Conservation (phyloP, 2,113 vertebrate species). For the Elephantulus edwardii region DNA sequence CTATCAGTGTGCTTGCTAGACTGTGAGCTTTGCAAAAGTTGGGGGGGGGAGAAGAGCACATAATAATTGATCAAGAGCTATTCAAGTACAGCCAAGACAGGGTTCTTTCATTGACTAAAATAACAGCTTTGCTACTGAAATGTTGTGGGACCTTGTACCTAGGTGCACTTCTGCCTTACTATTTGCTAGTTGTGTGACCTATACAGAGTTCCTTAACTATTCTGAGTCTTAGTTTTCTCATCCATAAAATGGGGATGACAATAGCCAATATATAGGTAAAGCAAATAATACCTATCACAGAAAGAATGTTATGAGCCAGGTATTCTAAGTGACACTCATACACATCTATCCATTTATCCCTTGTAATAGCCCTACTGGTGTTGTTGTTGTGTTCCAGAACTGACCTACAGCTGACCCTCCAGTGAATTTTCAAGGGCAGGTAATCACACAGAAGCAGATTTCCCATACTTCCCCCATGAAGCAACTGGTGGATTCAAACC, state of each 20-base stretch:
- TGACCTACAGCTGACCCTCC: no score
- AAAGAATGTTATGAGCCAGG: not conserved
- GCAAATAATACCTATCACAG: not conserved
- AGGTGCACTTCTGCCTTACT: not conserved
- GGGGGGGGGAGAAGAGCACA: no score
- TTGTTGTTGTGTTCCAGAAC: no score
- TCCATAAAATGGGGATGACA: not conserved
- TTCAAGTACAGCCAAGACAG: not conserved
- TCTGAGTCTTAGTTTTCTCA: not conserved
- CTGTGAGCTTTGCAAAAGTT: no score
- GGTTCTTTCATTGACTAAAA: not conserved
- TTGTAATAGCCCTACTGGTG: not conserved
- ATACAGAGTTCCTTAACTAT: not conserved
- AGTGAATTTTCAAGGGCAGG: no score
- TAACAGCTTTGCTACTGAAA: not conserved
- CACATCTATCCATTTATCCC: not conserved
- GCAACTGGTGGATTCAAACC: no score
- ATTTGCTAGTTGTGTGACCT: not conserved
- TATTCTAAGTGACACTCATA: not conserved
- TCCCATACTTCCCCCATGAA: rapidly evolving
- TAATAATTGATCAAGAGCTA: not conserved
- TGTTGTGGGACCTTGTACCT: not conserved
- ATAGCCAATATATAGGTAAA: not conserved
- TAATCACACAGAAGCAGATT: no score
- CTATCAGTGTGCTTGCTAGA: not conserved